A percentile compares a stretch with the other conserved stretches of the same genome.
Conservation (phyloP, 2,888 invertebrate species). For the Leptura quadrifasciata region DNA sequence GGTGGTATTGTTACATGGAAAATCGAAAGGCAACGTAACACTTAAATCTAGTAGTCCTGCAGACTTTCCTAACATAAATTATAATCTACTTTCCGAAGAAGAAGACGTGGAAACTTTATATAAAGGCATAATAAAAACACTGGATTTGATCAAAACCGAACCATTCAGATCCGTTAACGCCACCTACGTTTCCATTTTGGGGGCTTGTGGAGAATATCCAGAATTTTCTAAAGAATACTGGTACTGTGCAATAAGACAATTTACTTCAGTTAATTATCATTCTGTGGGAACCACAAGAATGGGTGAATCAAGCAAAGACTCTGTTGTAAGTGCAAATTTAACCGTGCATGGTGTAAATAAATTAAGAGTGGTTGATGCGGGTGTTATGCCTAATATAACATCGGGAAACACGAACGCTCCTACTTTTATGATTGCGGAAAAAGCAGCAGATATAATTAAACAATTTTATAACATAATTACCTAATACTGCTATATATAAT, state of each 20-base stretch:
- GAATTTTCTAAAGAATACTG: slow-evolving; percentile 81
- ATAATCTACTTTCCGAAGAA: slow-evolving; percentile 49
- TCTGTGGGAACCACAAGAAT: slow-evolving; percentile 55
- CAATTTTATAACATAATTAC: background rate
- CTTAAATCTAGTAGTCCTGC: slow-evolving; percentile 60
- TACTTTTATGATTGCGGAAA: slow-evolving; percentile 51
- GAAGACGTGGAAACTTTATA: slow-evolving; percentile 21
- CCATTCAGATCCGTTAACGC: slow-evolving; percentile 54
- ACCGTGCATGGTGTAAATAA: slow-evolving; percentile 77
- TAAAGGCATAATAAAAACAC: background rate
- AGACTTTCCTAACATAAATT: slow-evolving; percentile 62
- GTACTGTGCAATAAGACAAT: slow-evolving; percentile 78
- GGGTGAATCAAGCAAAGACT: slow-evolving; percentile 47
- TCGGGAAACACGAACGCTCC: slow-evolving; percentile 49
- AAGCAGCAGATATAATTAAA: slow-evolving; percentile 49
- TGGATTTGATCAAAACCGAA: slow-evolving; percentile 66
- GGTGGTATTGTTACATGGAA: slow-evolving; percentile 56
- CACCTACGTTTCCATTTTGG: slow-evolving; percentile 22
- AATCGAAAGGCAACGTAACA: slow-evolving; percentile 59
- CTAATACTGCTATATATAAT: no score
- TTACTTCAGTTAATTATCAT: slow-evolving; percentile 45
- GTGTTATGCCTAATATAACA: slow-evolving; percentile 75
- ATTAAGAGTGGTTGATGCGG: slow-evolving; percentile 80
- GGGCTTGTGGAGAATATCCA: slow-evolving; percentile 72
- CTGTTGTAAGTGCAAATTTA: slow-evolving; percentile 76